A percentile compares a stretch with the other conserved stretches of the same genome.
phyloP scores from a whole-genome alignment of 2,888 invertebrate species.

The Timandra comae region DNA sequence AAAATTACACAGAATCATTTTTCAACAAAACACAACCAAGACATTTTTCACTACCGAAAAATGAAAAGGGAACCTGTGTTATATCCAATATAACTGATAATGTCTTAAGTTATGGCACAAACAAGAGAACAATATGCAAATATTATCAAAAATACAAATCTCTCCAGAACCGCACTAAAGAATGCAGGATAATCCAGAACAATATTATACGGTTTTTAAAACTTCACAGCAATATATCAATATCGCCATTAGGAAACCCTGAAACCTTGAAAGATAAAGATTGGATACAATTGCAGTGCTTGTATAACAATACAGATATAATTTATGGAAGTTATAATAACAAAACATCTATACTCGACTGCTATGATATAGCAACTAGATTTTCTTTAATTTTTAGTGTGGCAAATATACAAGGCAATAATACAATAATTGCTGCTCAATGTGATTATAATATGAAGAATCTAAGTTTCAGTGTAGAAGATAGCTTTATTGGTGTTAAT shows the following conservation, averaged over 20 bases:
- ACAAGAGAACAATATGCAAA: slow-evolving; percentile 64
- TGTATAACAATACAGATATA: slow-evolving; percentile 20
- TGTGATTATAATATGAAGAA: slow-evolving; percentile 32
- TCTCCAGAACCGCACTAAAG: slow-evolving; percentile 31
- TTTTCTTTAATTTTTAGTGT: slow-evolving; percentile 42
- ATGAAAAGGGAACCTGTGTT: slow-evolving; percentile 59
- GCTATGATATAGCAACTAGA: slow-evolving; percentile 49
- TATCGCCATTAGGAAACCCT: slow-evolving; percentile 60
- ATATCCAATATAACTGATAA: slow-evolving; percentile 43
- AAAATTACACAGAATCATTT: slow-evolving; percentile 47
- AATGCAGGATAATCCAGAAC: slow-evolving; percentile 46
- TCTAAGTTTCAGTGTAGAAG: slow-evolving; percentile 39
- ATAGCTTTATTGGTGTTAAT: slow-evolving; percentile 37
- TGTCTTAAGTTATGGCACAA: slow-evolving; percentile 63
- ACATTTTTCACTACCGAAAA: slow-evolving; percentile 44
- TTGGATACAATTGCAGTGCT: slow-evolving; percentile 40
- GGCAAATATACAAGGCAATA: slow-evolving; percentile 38
- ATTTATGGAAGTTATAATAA: slow-evolving; percentile 40
- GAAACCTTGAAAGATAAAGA: slow-evolving; percentile 35
- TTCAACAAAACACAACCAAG: slow-evolving; percentile 34
- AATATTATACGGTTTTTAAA: slow-evolving; percentile 33
- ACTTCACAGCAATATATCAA: slow-evolving; percentile 27
- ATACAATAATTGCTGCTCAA: slow-evolving; percentile 43
- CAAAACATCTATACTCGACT: slow-evolving; percentile 38
- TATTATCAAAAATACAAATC: slow-evolving; percentile 25